Evolutionary conservation across 2,888 invertebrate species (phyloP), one percentile per base, ranked within the genome.

Genomic region (Dasysyrphus albostriatus): DNA sequence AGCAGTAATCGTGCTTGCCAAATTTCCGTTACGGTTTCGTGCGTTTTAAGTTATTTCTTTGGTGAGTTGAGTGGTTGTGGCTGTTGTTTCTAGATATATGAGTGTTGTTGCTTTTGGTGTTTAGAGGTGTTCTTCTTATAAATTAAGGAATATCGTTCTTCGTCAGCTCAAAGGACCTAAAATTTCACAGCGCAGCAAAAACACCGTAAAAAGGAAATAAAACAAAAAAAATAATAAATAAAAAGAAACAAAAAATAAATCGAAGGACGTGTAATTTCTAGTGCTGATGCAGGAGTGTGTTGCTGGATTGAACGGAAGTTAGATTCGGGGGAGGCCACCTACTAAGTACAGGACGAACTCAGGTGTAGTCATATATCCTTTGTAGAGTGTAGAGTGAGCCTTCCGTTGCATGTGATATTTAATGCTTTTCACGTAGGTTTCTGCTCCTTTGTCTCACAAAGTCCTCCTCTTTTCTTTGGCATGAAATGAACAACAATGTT

Each of bases 1-100:
- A 83, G 58, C 51, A 77, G 39, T 39, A 24, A 61, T 37, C 72
- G 87, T 87, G 83, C 72, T 87, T 75, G 47, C 54, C 32, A 39
- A 75, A 87, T 87, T 83, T 87, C 83, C 83, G 87, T 87, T 79
- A 87, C 87, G 87, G 83, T 87, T 87, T 87, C 83, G 87, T 87
- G 87, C 75, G 78, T 87, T 87, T 87, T 83, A 78, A 83, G 65
- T 87, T 83, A 44, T 61, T 72, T 65, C 78, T 63, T 73, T 87
- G 87, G 87, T 87, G 87, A 87, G 87, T 84, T 49, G 76, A 19
- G 69, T 78, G 78, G 42, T 58, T 32, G 16, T 54, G 37, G 14
- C 37, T 47, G 49, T 49, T 9, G 47, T 44, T 16, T 32, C 16
- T 34, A 6, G 7, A 2, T 19, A 34, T 34, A 34, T 47, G 32